Conservation (phyloP, 2,888 invertebrate species). For the Dorcus hopei region DNA sequence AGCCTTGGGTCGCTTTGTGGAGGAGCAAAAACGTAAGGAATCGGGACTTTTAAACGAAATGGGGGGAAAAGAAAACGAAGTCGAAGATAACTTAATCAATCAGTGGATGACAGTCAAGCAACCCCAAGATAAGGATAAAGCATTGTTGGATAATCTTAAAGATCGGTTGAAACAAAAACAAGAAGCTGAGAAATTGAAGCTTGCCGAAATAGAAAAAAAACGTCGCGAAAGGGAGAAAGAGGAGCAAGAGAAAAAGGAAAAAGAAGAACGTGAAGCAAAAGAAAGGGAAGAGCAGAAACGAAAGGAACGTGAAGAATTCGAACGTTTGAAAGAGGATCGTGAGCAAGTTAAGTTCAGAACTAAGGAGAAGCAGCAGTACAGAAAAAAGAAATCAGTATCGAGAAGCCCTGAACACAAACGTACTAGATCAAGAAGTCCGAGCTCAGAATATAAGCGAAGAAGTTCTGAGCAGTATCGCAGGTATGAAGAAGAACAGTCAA, state of each 20-base stretch:
- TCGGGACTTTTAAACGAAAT: slow-evolving; percentile 30
- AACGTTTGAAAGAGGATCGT: slow-evolving; percentile 37
- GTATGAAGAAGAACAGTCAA: slow-evolving; percentile 43
- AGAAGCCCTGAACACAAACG: slow-evolving; percentile 28
- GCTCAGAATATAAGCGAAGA: slow-evolving; percentile 30
- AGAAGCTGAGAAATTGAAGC: slow-evolving; percentile 47
- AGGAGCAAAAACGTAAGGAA: slow-evolving; percentile 49
- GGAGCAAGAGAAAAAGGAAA: slow-evolving; percentile 42
- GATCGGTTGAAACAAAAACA: slow-evolving; percentile 55
- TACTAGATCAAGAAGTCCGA: slow-evolving; percentile 27
- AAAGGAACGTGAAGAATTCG: slow-evolving; percentile 42
- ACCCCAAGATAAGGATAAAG: slow-evolving; percentile 49
- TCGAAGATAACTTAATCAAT: slow-evolving; percentile 45
- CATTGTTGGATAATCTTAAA: slow-evolving; percentile 52
- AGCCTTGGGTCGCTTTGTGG: slow-evolving; percentile 49
- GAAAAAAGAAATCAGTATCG: slow-evolving; percentile 31
- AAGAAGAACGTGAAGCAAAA: slow-evolving; percentile 42
- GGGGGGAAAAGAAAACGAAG: slow-evolving; percentile 25
- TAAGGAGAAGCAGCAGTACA: slow-evolving; percentile 43
- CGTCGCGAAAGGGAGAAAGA: slow-evolving; percentile 46
- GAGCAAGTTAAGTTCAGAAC: slow-evolving; percentile 43
- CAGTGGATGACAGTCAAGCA: slow-evolving; percentile 54
- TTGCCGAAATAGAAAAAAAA: slow-evolving; percentile 41
- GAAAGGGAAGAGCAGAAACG: slow-evolving; percentile 40
- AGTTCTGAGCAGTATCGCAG: slow-evolving; percentile 29